phyloP scores from a whole-genome alignment of 2,113 vertebrate genomes.

The Gila orcuttii region DNA sequence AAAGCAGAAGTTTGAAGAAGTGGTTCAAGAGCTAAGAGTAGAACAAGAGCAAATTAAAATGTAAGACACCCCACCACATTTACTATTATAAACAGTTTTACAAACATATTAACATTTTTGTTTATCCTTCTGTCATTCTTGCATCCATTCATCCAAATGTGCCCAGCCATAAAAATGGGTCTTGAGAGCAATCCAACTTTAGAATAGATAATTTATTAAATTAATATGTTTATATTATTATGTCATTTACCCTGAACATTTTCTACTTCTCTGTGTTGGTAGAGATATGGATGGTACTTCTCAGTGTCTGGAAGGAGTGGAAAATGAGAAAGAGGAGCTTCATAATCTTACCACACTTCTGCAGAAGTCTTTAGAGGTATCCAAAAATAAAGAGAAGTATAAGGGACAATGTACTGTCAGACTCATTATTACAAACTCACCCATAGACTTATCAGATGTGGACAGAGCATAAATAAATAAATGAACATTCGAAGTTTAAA shows the following conservation, averaged over 20 bases:
- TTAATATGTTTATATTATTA: neutral
- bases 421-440: no score
- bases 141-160: neutral
- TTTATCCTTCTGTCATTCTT: no score
- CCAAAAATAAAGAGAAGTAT: neutral
- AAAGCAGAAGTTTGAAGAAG: conserved; percentile 93
- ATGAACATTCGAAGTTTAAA: neutral
- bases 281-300: conserved; percentile 93
- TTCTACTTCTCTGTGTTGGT: conserved; percentile 48
- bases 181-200: neutral
- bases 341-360: conserved; percentile 82
- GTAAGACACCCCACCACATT: conserved; percentile 64
- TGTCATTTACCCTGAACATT: neutral
- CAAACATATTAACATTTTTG: no score
- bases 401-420: no score
- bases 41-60: conserved; percentile 94
- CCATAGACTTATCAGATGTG: neutral
- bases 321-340: conserved; percentile 89
- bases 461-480: neutral
- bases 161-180: neutral
- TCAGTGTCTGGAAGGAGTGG: conserved; percentile 87
- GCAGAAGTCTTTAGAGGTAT: conserved; percentile 90
- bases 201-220: neutral
- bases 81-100: no score
- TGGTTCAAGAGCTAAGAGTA: conserved; percentile 87